Base-by-base conservation (phyloP, 2,888 invertebrate genomes). In the Tenthredo mesomela region DNA sequence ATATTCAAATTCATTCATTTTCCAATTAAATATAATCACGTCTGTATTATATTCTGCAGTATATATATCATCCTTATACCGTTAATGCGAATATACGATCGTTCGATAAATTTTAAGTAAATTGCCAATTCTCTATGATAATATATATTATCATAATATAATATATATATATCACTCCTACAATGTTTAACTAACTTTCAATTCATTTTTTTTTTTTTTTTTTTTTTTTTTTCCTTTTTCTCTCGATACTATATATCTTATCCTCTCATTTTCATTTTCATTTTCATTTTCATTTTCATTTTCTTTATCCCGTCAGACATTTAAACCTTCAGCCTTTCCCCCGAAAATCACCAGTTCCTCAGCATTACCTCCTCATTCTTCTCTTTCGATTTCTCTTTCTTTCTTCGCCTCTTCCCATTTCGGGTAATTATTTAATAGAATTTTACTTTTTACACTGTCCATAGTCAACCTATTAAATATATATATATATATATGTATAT, bases 321-420 rank as follows among this genome's bases (percentile, higher is more conserved):
- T 50, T 47, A 50, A 50, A 6, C 50, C 18, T 50, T n/a, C 54
- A 54, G 54, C 54, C 54, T 84, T 85, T 85, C 85, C 71, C 85
- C 73, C 70, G 43, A 33, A 67, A 67, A 67, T 3, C 12, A 33
- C 33, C 9, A 33, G 33, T 67, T 33, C 33, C 67, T 67, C 67
- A 33, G 33, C 67, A 67, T 67, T 15, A n/a, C 5, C n/a, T n/a
- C n/a, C 54, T 54, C 54, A 7, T 54, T n/a, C 54, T 54, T n/a
- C 54, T 78, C 12, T 54, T 84, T 84, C 85, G 84, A 85, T 37
- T 33, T 83, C 58, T 65, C 37, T 84, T 75, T 54, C 85, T 43
- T 33, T 86, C 83, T 75, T 58, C 73, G 12, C 84, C 83, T 58
- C 54, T 84, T 21, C 73, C 67, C 15, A 18, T 47, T 71, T 25